Base-by-base conservation (phyloP, 2,113 vertebrate genomes). In the Steatornis caripensis region DNA sequence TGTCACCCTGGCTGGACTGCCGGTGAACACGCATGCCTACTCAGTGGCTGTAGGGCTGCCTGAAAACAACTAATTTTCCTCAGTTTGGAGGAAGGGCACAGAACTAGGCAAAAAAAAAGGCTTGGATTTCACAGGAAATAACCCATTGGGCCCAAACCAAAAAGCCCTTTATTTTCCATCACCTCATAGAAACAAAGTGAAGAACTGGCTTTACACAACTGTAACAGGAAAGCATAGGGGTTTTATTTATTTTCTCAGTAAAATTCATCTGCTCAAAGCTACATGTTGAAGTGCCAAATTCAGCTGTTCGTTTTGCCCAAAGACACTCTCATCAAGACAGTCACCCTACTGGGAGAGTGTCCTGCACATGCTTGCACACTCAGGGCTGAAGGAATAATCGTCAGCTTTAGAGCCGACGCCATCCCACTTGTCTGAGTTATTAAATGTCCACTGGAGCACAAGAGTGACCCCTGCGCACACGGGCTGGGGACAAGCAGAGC, bases 141-240 rank as follows among this genome's bases (percentile, higher is more conserved):
- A 77, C 53, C 74, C 36, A 26, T 5, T 29, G n/a, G 74, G 10
- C 36, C 32, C 16, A 10, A 85, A 84, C 30, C 51, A 91, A 93
- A 92, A 87, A 84, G 37, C 37, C 26, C 15, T 94, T 94, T 88
- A 53, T 90, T 90, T 94, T 61, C 61, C 53, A 68, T 65, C 27
- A 39, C 65, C 24, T 79, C 78, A 68, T 0, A 69, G 60, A 93
- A 91, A 83, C 13, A 74, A 74, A 37, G 19, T 2, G 21, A 93
- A 84, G 29, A 89, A 81, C 46, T 46, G 66, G 17, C 66, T 82
- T 55, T 69, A 34, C 39, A 60, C 51, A 84, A 68, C 11, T 1
- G 0, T 30, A 41, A 58, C 26, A 43, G 39, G 34, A 91, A 78
- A 82, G 16, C 55, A 46, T 1, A 39, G 8, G 3, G 14, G 4